These are phyloP conservation scores for Alces alces DNA, from an alignment of 2,113 vertebrate species.

Conservation along the genomic window DNA sequence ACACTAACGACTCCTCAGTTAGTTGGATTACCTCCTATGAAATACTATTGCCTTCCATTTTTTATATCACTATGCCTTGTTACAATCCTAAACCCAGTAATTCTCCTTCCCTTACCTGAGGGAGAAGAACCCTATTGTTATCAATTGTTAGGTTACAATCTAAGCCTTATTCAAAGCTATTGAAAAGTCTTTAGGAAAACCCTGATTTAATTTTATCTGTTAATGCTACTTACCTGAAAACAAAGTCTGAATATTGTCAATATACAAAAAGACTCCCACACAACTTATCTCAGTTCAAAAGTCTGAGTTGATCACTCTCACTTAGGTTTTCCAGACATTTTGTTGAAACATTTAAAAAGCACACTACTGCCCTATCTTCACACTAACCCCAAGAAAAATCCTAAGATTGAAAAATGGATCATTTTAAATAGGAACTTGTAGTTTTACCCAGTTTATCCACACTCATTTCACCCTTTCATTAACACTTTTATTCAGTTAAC, in stretches of 20 bases:
- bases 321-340: not conserved
- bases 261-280: not conserved
- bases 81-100: not conserved
- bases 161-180: not conserved
- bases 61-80: not conserved
- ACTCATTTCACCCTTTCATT: not conserved
- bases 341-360: not conserved
- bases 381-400: not conserved
- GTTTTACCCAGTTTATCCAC: not conserved
- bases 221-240: not conserved
- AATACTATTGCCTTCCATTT: not conserved
- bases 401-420: not conserved
- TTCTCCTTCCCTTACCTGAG: not conserved
- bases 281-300: not conserved
- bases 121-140: not conserved
- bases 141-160: not conserved
- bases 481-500: not conserved
- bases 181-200: not conserved
- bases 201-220: not conserved
- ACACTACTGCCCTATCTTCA: not conserved
- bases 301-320: not conserved
- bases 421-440: not conserved
- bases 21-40: not conserved
- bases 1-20: not conserved
- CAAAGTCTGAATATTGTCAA: not conserved